Conservation (phyloP, 2,113 vertebrate genomes). For the Stercorarius parasiticus region DNA sequence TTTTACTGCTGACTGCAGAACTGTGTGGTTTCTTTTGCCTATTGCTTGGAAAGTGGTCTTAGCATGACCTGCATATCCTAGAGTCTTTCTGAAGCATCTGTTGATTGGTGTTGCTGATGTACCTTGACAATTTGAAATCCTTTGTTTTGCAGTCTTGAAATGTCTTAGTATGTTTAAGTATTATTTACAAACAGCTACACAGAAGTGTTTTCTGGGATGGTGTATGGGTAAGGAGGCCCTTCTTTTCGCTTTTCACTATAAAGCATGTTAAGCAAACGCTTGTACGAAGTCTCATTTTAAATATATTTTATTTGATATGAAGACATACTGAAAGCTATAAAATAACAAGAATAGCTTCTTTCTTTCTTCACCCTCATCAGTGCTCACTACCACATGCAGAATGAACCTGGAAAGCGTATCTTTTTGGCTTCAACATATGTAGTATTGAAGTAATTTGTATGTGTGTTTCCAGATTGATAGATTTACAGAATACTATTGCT, state of each 20-base stretch:
- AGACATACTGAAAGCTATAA: not conserved
- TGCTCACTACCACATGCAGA: not conserved
- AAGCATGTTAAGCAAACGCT: not conserved
- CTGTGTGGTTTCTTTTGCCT: conserved; percentile 59
- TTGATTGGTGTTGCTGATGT: conserved; percentile 6
- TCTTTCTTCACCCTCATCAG: not conserved
- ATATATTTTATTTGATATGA: not conserved
- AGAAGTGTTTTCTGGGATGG: not conserved
- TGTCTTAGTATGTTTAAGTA: not conserved
- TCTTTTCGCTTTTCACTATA: not conserved
- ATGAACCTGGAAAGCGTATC: not conserved
- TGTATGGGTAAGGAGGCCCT: not conserved
- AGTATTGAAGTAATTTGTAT: not conserved
- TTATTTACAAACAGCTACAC: not conserved
- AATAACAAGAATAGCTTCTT: not conserved
- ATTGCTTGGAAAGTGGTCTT: conserved; percentile 55
- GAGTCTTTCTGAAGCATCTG: conserved; percentile 44
- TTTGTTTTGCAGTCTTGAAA: conserved; percentile 36
- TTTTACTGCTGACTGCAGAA: conserved; percentile 55
- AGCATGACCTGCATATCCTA: conserved; percentile 41
- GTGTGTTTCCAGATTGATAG: not conserved
- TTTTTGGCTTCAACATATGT: not conserved
- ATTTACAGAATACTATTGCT: not conserved
- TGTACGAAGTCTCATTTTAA: not conserved
- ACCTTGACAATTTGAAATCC: not conserved